Evolutionary conservation across 2,113 vertebrate genomes (phyloP).

Genomic region (Cyprinodon tularosa): DNA sequence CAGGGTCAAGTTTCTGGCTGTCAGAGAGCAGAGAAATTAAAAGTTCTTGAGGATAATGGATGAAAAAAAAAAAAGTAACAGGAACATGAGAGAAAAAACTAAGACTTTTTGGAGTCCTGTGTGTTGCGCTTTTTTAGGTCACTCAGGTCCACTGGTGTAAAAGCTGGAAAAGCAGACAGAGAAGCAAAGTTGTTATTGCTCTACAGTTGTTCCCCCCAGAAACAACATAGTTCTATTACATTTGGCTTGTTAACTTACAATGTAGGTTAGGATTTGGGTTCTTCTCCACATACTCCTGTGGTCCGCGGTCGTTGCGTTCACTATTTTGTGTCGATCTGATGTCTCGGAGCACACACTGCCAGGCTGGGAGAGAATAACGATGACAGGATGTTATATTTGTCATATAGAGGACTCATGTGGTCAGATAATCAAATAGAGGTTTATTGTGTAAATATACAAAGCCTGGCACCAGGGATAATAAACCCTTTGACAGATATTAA

Average conservation of each 20-base stretch:
- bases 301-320: conserved; percentile 88
- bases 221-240: background rate
- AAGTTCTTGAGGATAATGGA: conserved; percentile 73
- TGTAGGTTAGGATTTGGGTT: conserved; percentile 93
- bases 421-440: background rate
- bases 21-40: conserved; percentile 69
- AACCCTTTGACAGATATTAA: no score
- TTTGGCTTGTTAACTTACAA: conserved; percentile 81
- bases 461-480: background rate
- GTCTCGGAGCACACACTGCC: conserved; percentile 96
- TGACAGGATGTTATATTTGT: background rate
- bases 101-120: conserved; percentile 92
- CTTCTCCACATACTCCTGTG: conserved; percentile 98
- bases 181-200: background rate
- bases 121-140: conserved; percentile 89
- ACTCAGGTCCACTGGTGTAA: conserved; percentile 91
- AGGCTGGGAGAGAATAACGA: conserved; percentile 78
- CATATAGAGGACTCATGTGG: background rate
- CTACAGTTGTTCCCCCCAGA: background rate
- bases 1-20: conserved; percentile 68
- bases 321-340: conserved; percentile 89
- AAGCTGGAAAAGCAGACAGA: conserved; percentile 77
- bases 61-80: conserved; percentile 51
- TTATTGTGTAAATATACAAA: background rate
- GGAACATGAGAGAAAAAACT: conserved; percentile 64